Base-by-base conservation (phyloP, 1,140 invertebrate genomes). In the Caenorhabditis inopinata region DNA sequence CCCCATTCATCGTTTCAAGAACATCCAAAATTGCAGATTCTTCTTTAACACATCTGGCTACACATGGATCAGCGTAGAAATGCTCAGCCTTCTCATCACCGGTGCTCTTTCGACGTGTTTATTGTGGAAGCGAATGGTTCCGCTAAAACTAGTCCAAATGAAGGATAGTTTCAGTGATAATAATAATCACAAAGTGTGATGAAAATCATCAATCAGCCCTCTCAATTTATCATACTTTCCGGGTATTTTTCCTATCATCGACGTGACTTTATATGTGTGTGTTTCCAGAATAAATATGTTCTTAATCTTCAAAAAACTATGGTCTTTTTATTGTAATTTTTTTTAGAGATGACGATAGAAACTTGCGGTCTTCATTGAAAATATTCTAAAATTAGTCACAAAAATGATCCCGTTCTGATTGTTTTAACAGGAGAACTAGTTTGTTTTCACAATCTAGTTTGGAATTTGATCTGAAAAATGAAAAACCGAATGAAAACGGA, bases 1-100 rank as follows among this genome's bases (percentile, higher is more conserved):
- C n/a, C n/a, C n/a, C n/a, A n/a, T n/a, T n/a, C n/a, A n/a, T n/a
- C n/a, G 78, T 77, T 35, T 32, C 27, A 16, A 4, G 2, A 62
- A 14, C 42, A 32, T 7, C 7, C 11, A 38, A 18, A 48, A 5
- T 18, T 80, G 18, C 73, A 80, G 78, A 21, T 51, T 62, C 18
- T 38, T 80, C 29, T 80, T 80, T 45, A 62, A 80, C 23, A 21
- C 73, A 12, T 80, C 68, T 12, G 78, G 78, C 23, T 78, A 78
- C 76, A 78, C 53, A 4, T 62, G 53, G 53, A 32, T 62, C 16
- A 62, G 53, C n/a, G 53, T 62, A 25, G 53, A 62, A 62, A 62
- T 62, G 53, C 27, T 62, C 3, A 32, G 27, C 14, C 35, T 62
- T 21, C 53, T 62, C 1, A 62, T 62, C 11, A 62, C 35, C 53